Conservation (phyloP, 2,113 vertebrate genomes). For the Stigmatopora nigra region DNA sequence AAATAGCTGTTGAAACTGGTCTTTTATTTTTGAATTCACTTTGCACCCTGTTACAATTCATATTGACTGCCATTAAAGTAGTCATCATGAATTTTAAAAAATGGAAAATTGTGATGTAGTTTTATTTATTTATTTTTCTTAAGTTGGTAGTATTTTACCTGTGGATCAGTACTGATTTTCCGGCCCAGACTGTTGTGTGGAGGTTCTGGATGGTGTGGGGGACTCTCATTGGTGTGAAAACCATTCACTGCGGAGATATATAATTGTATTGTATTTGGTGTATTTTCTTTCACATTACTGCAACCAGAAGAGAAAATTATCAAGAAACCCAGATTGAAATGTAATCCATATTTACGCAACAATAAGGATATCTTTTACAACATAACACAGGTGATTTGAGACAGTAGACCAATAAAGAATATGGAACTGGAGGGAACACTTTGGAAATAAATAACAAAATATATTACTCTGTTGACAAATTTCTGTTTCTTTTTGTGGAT, state of each 20-base stretch:
- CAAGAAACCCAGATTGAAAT: background rate
- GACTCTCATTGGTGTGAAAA: constrained; percentile 81
- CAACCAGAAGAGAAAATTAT: background rate
- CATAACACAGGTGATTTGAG: background rate
- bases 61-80: background rate
- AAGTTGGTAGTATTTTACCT: constrained; percentile 68
- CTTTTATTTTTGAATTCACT: no score
- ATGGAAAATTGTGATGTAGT: no score
- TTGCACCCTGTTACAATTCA: no score
- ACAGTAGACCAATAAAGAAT: background rate
- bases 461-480: background rate
- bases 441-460: background rate
- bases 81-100: background rate
- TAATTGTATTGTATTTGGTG: background rate
- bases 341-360: background rate
- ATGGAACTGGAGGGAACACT: background rate
- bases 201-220: constrained; percentile 76
- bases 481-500: no score
- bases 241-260: constrained; percentile 81
- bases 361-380: background rate
- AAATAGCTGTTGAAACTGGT: no score
- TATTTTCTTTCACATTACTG: background rate
- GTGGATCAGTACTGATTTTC: constrained; percentile 78
- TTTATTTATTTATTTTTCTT: no score
- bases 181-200: constrained; percentile 72